Evolutionary conservation across 2,888 invertebrate species (phyloP).

Genomic region (Ryuthela nishihirai): DNA sequence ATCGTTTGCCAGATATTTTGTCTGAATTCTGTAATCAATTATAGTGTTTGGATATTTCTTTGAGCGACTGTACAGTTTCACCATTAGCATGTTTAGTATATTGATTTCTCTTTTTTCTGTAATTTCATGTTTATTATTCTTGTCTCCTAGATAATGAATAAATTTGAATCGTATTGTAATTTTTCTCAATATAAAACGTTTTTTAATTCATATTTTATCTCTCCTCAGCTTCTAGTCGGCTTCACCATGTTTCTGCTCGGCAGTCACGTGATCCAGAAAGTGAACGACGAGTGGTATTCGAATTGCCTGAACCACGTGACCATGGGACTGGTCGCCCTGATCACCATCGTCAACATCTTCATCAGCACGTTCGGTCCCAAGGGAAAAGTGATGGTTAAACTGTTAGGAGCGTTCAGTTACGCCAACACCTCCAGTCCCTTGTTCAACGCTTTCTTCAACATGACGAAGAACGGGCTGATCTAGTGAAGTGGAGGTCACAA

Average conservation of each 20-base stretch:
- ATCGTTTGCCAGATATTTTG: no score
- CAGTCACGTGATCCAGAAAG: constrained; percentile 18
- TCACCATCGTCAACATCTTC: constrained; percentile 40
- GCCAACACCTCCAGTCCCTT: constrained; percentile 8
- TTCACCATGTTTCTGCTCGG: constrained; percentile 39
- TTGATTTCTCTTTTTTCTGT: no score
- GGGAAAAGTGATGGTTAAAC: constrained; percentile 16
- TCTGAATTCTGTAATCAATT: no score
- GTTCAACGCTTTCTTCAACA: constrained; percentile 10
- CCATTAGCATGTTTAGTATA: no score
- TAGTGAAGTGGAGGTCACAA: no score
- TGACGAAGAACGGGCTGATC: constrained; percentile 2
- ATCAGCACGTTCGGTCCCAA: constrained; percentile 35
- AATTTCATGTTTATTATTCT: no score
- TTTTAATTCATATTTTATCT: constrained; percentile 2
- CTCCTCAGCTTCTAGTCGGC: constrained; percentile 35
- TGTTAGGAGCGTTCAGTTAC: constrained; percentile 23
- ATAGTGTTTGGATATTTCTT: no score
- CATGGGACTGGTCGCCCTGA: constrained; percentile 38
- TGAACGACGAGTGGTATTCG: constrained; percentile 15
- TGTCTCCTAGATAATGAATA: no score
- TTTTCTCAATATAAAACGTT: neutral
- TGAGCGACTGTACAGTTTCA: no score
- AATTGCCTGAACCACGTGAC: constrained; percentile 37
- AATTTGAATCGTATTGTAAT: neutral